These are phyloP conservation scores for Capreolus pygargus DNA, from an alignment of 2,113 vertebrate genomes.

Conservation along the genomic window DNA sequence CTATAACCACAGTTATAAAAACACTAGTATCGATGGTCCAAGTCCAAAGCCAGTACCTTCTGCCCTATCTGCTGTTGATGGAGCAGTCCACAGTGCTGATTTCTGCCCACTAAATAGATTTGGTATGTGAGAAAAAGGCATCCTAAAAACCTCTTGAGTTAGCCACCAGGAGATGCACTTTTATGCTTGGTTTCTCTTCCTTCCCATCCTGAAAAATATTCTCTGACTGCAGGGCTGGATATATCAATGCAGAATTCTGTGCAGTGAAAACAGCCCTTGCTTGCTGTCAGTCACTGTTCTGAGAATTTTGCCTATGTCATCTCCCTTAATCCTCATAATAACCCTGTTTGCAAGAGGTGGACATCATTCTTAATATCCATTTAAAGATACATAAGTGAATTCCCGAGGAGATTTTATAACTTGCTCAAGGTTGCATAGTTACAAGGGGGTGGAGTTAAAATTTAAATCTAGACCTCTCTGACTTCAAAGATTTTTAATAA, in stretches of 20 bases:
- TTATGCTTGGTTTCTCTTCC: background rate
- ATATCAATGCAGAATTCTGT: background rate
- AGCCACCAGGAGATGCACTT: background rate
- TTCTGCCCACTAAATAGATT: background rate
- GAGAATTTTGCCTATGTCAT: background rate
- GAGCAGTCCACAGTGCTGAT: slow-evolving; percentile 51
- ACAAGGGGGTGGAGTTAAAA: background rate
- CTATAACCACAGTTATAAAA: background rate
- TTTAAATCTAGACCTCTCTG: slow-evolving; percentile 10
- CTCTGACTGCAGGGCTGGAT: background rate
- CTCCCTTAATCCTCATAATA: background rate
- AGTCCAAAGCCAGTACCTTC: background rate
- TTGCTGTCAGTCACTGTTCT: background rate
- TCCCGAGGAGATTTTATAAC: slow-evolving; percentile 3
- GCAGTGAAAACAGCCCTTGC: background rate
- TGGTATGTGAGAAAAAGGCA: background rate
- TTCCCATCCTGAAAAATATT: background rate
- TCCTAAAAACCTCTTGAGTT: background rate
- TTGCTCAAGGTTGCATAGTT: background rate
- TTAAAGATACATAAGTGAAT: slow-evolving; percentile 47
- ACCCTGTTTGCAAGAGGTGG: background rate
- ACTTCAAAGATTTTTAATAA: background rate
- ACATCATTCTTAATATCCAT: background rate
- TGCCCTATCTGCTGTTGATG: fast-evolving
- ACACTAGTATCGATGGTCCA: background rate